Base-by-base conservation (phyloP, 23 tunicate species). In the Clavelina lepadiformis region DNA sequence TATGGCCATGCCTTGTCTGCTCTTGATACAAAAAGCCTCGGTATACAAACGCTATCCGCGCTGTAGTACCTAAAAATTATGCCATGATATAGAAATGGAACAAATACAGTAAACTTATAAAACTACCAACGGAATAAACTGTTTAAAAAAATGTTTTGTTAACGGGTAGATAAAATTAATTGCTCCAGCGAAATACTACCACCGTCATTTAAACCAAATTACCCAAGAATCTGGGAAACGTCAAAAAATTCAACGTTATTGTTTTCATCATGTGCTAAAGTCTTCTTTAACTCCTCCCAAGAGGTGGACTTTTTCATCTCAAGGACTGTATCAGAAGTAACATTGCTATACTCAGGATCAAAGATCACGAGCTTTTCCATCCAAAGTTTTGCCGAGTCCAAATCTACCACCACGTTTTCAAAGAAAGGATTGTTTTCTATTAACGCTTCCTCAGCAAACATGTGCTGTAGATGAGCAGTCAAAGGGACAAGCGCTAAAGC, bases 1-100 rank as follows among this genome's bases (percentile, higher is more conserved):
- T 74, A 83, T 24, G 66, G 74, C 91, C 91, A 83, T 15, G 82
- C 71, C n/a, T 36, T 46, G 56, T 83, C 82, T 3, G 64, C 35
- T 0, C 33, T 34, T 2, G 76, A 46, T 24, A 75, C 91, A 47
- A 72, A 83, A 26, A 83, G 31, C 64, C 76, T 68, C 34, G 91
- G 91, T 61, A 83, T 83, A 68, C 91, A 83, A 3, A 83, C 91
- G 45, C 91, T 83, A 71, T 68, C 33, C n/a, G 41, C 56, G 73
- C 91, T 68, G 72, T 83, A 83, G 55, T 83, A 83, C 50, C 91
- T 83, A 66, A 63, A 34, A 3, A 36, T 24, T 0, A 57, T 36
- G 38, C 21, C 20, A 15, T n/a, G n/a, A n/a, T n/a, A n/a, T n/a
- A n/a, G n/a, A n/a, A n/a, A n/a, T n/a, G n/a, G n/a, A n/a, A n/a